These are phyloP conservation scores for Oscheius sp. DNA, from an alignment of 2,888 invertebrate species.

Conservation along the genomic window DNA sequence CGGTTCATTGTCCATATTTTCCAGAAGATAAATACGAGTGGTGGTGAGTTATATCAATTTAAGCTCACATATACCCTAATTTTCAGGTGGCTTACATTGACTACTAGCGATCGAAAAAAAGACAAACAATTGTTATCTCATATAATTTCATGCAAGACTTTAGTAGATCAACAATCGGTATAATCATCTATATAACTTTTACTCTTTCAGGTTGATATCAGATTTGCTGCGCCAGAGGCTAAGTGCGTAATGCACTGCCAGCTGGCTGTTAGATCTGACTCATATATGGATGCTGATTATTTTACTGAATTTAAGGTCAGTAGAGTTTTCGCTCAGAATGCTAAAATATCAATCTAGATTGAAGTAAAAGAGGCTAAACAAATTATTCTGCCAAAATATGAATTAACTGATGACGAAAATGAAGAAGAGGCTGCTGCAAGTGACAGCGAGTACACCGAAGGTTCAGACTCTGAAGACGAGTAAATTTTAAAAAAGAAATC, in stretches of 20 bases:
- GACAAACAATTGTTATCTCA: conserved; percentile 85
- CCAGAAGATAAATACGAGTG: conserved; percentile 95
- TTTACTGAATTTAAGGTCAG: conserved; percentile 86
- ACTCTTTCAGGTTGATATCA: conserved; percentile 79
- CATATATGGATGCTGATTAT: conserved; percentile 95
- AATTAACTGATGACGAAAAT: conserved; percentile 70
- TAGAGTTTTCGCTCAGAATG: background rate
- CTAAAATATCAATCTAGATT: conserved; percentile 75
- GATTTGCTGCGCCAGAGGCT: conserved; percentile 94
- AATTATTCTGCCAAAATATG: conserved; percentile 74
- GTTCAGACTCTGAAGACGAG: conserved; percentile 44
- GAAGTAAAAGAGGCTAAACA: conserved; percentile 91
- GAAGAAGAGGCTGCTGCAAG: conserved; percentile 39
- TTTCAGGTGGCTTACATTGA: conserved; percentile 85
- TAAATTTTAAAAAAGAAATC: background rate
- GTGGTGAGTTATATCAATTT: conserved; percentile 79
- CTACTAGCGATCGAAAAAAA: conserved; percentile 79
- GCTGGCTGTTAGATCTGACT: conserved; percentile 92
- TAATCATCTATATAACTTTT: background rate
- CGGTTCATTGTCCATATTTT: conserved; percentile 95
- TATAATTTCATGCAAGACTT: conserved; percentile 90
- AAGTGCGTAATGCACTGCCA: conserved; percentile 82
- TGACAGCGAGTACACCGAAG: conserved; percentile 57
- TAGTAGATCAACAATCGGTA: conserved; percentile 80
- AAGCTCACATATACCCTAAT: background rate